Evolutionary conservation across 2,888 invertebrate genomes (phyloP), one percentile per base, ranked within the genome.

Genomic region (Drosophila cognata): DNA sequence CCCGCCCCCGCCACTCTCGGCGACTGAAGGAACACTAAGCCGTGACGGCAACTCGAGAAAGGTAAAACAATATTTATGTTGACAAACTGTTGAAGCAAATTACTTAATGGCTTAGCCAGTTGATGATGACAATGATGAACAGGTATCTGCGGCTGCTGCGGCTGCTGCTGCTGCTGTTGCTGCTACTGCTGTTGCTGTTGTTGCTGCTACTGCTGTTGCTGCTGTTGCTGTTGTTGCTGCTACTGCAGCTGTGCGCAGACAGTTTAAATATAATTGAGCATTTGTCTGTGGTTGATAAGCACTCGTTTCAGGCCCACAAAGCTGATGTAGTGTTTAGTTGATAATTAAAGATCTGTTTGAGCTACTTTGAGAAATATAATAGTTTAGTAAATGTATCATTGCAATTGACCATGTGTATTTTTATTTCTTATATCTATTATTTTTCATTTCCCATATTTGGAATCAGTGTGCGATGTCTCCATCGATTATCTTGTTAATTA

Each of bases 401-500:
- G 16, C 25, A 8, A 46, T 46, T 25, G 16, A 46, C 25, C 16
- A 25, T 25, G 18, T 18, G 2, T 28, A 28, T 28, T 18, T 25
- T 48, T 25, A 48, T 25, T n/a, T 43, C 43, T 31, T 25, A 16
- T 56, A 4, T 38, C 18, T 8, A 38, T 18, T 25, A 16, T 46
- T 25, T n/a, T 55, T 38, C 13, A 46, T 73, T 55, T 41, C 13
- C 8, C 31, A 16, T 52, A 25, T 33, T 55, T 36, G 43, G 66
- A 36, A 41, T 48, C 77, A 71, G 51, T 79, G 79, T 71, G 84
- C 73, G 53, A 50, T 81, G 58, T 74, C 67, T 51, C 29, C 62
- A 65, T 38, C 76, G 87, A 86, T 86, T 90, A 87, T 86, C 89
- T 81, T 77, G 89, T 86, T 86, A 86, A 86, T 86, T 90, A 88